A percentile compares a stretch with the other conserved stretches of the same genome.
Conservation (phyloP, 2,797 vertebrate genomes). For the Agapornis canus region DNA sequence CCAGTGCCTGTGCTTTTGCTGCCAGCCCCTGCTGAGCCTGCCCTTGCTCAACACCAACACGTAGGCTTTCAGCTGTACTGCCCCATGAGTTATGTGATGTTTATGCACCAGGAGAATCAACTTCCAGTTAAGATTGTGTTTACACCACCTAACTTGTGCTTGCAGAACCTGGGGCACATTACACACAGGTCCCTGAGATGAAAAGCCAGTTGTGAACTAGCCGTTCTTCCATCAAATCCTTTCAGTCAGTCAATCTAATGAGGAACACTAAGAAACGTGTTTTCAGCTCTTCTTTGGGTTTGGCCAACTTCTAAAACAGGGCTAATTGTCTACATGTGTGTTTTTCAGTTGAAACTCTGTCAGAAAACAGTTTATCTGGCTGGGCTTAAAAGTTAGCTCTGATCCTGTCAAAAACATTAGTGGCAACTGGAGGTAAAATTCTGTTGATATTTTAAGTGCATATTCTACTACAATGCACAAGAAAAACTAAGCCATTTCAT, state of each 20-base stretch:
- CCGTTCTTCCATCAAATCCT: not conserved
- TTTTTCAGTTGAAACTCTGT: constrained; percentile 1
- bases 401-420: not conserved
- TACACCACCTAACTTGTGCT: not conserved
- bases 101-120: not conserved
- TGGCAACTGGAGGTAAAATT: constrained; percentile 6
- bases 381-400: constrained; percentile 16
- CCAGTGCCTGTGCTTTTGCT: fast-evolving
- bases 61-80: fast-evolving
- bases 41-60: fast-evolving
- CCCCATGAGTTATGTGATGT: fast-evolving
- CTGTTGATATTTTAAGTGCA: not conserved
- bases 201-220: not conserved
- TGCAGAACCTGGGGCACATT: not conserved
- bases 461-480: not conserved
- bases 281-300: constrained; percentile 23
- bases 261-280: constrained; percentile 24
- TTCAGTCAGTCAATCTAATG: constrained; percentile 12
- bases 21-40: not conserved
- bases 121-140: not conserved
- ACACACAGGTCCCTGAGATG: constrained; percentile 3
- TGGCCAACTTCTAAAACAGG: constrained; percentile 9
- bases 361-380: not conserved
- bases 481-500: not conserved
- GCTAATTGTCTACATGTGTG: constrained; percentile 67